These are phyloP conservation scores for Carterocephalus palaemon DNA, from an alignment of 2,888 invertebrate species.

Conservation along the genomic window DNA sequence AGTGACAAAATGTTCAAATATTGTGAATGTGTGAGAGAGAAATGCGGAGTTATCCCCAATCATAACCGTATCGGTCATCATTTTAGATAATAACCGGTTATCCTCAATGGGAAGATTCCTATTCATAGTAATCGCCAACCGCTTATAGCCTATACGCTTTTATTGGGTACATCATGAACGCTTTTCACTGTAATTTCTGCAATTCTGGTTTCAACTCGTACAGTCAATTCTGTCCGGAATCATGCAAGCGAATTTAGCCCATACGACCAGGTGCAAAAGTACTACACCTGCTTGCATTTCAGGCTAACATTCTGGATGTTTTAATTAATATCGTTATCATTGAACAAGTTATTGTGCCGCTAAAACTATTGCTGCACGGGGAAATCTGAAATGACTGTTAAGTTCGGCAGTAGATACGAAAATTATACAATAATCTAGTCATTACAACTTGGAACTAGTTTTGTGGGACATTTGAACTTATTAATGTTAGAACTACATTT, in stretches of 20 bases:
- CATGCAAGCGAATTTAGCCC: slow-evolving; percentile 13
- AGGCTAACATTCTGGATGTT: slow-evolving; percentile 5
- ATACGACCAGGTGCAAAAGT: not conserved
- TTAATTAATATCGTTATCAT: slow-evolving; percentile 18
- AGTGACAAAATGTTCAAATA: too few species aligned
- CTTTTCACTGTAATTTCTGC: slow-evolving; percentile 56
- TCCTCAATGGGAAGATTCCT: too few species aligned
- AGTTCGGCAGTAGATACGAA: too few species aligned
- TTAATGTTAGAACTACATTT: too few species aligned
- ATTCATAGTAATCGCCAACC: slow-evolving; percentile 14
- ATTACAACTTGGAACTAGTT: too few species aligned
- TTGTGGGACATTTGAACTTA: too few species aligned
- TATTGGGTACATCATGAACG: slow-evolving; percentile 42
- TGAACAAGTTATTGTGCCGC: slow-evolving; percentile 18
- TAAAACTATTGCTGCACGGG: slow-evolving; percentile 16
- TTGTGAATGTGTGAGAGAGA: too few species aligned
- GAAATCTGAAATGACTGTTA: not conserved
- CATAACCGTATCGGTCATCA: too few species aligned
- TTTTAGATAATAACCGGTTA: too few species aligned
- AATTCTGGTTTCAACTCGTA: slow-evolving; percentile 50
- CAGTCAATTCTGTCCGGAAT: slow-evolving; percentile 30
- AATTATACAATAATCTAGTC: too few species aligned
- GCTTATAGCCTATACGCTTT: slow-evolving; percentile 26
- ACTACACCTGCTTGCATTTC: not conserved
- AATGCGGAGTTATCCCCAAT: too few species aligned